Evolutionary conservation across 2,113 vertebrate genomes (phyloP).

Genomic region (Chauna torquata): DNA sequence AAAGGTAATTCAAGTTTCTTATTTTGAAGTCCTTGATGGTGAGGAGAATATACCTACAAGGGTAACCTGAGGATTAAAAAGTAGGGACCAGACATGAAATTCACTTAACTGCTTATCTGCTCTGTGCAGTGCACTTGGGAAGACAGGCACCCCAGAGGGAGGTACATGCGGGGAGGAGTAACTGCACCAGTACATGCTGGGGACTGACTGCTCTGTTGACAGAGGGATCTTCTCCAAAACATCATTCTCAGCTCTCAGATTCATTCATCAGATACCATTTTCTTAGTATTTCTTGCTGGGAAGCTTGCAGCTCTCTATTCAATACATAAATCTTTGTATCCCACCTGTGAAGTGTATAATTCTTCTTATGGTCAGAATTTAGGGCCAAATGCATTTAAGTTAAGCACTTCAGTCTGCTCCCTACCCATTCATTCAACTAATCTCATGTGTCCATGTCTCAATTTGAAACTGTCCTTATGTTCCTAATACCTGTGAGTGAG

Average conservation of each 20-base stretch:
- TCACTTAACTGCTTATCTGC: neutral
- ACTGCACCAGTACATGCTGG: neutral
- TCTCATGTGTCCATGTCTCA: neutral
- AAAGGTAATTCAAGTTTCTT: neutral
- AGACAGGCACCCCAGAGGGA: neutral
- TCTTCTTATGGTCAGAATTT: neutral
- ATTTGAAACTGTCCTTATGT: neutral
- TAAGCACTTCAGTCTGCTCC: neutral
- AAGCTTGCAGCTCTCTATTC: neutral
- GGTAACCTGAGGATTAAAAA: neutral
- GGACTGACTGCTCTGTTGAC: neutral
- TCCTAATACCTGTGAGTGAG: neutral
- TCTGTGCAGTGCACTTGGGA: neutral
- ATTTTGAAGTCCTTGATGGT: neutral
- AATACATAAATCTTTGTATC: neutral
- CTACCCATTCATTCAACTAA: neutral
- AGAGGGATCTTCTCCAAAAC: neutral
- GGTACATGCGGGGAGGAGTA: neutral
- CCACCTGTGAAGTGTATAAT: neutral
- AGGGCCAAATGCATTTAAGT: neutral
- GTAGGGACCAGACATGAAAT: neutral
- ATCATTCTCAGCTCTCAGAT: neutral
- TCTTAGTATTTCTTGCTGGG: neutral
- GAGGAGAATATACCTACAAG: neutral
- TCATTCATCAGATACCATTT: neutral